A percentile compares a stretch with the other conserved stretches of the same genome.
Evolutionary conservation across 2,888 invertebrate species (phyloP).

Genomic region (Pemphredon lugubris): DNA sequence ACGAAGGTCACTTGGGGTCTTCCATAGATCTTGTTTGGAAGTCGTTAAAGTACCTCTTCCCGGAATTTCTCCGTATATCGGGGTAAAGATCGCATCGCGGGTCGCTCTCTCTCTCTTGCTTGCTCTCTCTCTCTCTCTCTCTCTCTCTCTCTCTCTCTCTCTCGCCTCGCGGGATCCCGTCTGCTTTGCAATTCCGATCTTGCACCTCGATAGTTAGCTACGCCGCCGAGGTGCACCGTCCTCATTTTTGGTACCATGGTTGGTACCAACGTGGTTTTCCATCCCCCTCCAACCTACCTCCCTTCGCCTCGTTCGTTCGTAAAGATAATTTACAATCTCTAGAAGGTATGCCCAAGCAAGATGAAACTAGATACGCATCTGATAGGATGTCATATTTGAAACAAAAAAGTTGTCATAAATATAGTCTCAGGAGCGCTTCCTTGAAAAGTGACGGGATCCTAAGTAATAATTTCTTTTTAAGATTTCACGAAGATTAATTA

Average conservation of each 20-base stretch:
- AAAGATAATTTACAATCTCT: no score
- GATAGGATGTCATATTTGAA: no score
- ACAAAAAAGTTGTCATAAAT: no score
- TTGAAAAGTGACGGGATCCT: no score
- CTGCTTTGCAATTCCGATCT: conserved; percentile 80
- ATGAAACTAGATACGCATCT: no score
- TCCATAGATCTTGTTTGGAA: conserved; percentile 79
- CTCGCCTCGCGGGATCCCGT: conserved; percentile 71
- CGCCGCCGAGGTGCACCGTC: conserved; percentile 66
- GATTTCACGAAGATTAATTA: no score
- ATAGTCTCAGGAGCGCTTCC: no score
- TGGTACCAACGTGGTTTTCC: no score
- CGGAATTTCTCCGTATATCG: conserved; percentile 78
- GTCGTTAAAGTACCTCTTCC: conserved; percentile 80
- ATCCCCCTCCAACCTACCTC: background rate
- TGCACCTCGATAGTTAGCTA: conserved; percentile 78
- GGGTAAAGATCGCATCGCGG: conserved; percentile 74
- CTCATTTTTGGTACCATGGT: conserved; percentile 57
- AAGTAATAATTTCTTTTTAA: no score
- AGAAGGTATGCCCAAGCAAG: no score
- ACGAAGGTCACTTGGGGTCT: conserved; percentile 74
- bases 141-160: conserved; percentile 54
- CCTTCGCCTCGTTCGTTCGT: no score
- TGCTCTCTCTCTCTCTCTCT: conserved; percentile 58
- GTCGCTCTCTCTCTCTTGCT: conserved; percentile 52